phyloP scores from a whole-genome alignment of 2,113 vertebrate genomes.

The Phodopus roborovskii region DNA sequence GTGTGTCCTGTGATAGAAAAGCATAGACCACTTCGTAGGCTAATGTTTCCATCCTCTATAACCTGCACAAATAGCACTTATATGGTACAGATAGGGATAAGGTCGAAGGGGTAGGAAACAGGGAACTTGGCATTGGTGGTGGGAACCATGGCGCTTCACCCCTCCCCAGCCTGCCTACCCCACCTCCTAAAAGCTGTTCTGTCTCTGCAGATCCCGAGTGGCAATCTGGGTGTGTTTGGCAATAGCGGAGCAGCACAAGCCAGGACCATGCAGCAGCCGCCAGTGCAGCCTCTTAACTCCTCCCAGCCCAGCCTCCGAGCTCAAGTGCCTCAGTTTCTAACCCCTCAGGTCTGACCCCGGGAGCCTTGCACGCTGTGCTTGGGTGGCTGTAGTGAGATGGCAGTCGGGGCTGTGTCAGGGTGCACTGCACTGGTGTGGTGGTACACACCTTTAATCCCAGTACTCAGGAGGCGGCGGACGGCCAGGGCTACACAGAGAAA shows the following conservation, averaged over 20 bases:
- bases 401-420: fast-evolving
- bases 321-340: slow-evolving; percentile 99
- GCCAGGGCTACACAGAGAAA: background rate
- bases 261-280: slow-evolving; percentile 94
- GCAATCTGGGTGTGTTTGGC: slow-evolving; percentile 96
- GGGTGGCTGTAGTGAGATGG: no score
- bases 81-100: background rate
- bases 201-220: slow-evolving; percentile 94
- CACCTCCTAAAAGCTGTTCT: fast-evolving
- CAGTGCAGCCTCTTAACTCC: slow-evolving; percentile 97
- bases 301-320: slow-evolving; percentile 99
- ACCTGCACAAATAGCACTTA: fast-evolving
- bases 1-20: background rate
- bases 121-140: fast-evolving
- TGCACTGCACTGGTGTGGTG: background rate
- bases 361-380: no score
- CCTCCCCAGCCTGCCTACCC: background rate
- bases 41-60: fast-evolving
- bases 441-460: background rate
- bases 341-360: slow-evolving; percentile 95
- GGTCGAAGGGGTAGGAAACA: background rate
- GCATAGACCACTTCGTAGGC: background rate
- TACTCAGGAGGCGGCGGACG: background rate
- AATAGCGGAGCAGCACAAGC: slow-evolving; percentile 96
- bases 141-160: fast-evolving